Evolutionary conservation across 1,140 invertebrate species (phyloP).

Genomic region (Teleopsis dalmanni): DNA sequence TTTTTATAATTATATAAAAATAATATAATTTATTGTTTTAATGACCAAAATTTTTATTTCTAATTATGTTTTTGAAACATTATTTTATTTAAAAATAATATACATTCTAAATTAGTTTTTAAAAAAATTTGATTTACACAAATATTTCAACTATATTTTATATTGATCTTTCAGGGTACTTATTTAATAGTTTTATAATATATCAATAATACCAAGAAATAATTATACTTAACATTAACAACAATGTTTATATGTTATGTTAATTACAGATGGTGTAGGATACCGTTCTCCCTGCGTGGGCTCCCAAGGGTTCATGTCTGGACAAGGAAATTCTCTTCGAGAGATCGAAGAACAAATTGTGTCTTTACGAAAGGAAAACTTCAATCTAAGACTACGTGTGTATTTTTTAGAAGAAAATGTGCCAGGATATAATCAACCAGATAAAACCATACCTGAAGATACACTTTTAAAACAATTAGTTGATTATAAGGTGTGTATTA

Average conservation of each 20-base stretch:
- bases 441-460: slow-evolving; percentile 17
- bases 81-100: neutral
- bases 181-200: neutral
- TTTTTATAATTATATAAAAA: too few species aligned
- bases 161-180: neutral
- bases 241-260: neutral
- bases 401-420: slow-evolving; percentile 77
- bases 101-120: neutral
- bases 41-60: too few species aligned
- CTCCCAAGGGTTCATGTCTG: slow-evolving; percentile 21
- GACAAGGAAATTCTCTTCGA: slow-evolving; percentile 66
- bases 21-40: too few species aligned
- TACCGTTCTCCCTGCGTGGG: slow-evolving; percentile 22
- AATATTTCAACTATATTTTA: neutral
- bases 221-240: neutral
- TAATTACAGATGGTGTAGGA: slow-evolving; percentile 18
- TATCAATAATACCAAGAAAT: neutral
- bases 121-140: neutral
- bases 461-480: slow-evolving; percentile 58
- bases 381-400: slow-evolving; percentile 81
- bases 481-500: slow-evolving; percentile 59
- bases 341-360: slow-evolving; percentile 84
- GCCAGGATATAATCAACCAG: slow-evolving; percentile 16
- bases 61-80: too few species aligned
- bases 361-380: slow-evolving; percentile 80